Conservation (phyloP, 2,888 invertebrate genomes). For the Zhuqinia jingwanae region DNA sequence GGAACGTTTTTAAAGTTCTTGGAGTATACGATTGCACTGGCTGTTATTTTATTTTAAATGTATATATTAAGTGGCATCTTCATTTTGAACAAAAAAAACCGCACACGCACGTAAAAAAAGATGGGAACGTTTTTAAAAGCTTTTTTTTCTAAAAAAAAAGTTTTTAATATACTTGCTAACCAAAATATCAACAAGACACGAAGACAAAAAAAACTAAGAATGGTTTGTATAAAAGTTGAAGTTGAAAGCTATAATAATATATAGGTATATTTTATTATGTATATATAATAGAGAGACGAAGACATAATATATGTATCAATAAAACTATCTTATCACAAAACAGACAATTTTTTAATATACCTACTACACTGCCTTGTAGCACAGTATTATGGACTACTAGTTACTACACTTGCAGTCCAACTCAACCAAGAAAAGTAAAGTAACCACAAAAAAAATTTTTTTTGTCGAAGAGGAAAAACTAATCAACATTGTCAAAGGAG, state of each 20-base stretch:
- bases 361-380: too few relatives aligned
- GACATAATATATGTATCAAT: too few relatives aligned
- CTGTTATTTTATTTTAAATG: not conserved
- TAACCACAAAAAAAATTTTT: slow-evolving; percentile 39
- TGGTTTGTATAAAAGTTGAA: not conserved
- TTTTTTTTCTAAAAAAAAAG: not conserved
- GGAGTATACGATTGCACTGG: not conserved
- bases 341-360: not conserved
- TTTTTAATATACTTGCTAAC: too few relatives aligned
- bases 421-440: slow-evolving; percentile 11
- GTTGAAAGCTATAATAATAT: slow-evolving; percentile 17
- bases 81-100: slow-evolving; percentile 18
- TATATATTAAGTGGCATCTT: not conserved
- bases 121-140: slow-evolving; percentile 21
- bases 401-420: not conserved
- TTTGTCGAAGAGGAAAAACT: slow-evolving; percentile 41
- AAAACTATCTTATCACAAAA: not conserved
- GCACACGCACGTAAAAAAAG: slow-evolving; percentile 8
- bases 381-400: too few relatives aligned
- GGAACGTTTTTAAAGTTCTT: slow-evolving; percentile 7
- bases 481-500: slow-evolving; percentile 45
- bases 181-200: slow-evolving; percentile 3
- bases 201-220: not conserved
- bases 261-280: too few relatives aligned
- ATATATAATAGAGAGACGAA: too few relatives aligned